These are phyloP conservation scores for Microtus oregoni DNA, from an alignment of 2,113 vertebrate genomes.

Conservation along the genomic window DNA sequence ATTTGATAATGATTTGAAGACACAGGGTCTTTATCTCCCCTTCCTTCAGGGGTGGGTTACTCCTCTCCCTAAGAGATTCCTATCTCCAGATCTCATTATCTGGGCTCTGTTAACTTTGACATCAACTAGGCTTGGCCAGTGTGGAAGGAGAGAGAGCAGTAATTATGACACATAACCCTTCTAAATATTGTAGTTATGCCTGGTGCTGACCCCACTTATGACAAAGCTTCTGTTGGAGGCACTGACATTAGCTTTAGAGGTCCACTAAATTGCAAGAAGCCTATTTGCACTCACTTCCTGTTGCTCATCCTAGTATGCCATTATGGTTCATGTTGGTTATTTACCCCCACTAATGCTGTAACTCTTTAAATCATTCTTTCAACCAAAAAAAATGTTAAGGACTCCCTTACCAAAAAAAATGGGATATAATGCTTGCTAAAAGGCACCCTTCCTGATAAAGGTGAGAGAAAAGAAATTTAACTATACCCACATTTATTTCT, in stretches of 20 bases:
- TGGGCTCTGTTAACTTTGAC: background rate
- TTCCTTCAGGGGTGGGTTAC: background rate
- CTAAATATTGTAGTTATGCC: background rate
- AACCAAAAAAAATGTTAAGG: background rate
- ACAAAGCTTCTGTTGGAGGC: background rate
- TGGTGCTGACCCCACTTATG: background rate
- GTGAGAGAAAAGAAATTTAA: background rate
- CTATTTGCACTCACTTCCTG: background rate
- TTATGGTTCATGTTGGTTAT: background rate
- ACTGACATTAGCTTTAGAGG: background rate
- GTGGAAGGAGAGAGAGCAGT: background rate
- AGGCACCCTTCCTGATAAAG: background rate
- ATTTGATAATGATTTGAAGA: background rate
- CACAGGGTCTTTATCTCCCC: background rate
- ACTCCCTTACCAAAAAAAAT: background rate
- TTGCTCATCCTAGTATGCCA: background rate
- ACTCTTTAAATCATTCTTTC: background rate
- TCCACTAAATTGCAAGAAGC: background rate
- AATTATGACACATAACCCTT: background rate
- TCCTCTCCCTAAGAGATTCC: background rate
- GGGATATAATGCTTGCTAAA: background rate
- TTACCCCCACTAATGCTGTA: background rate
- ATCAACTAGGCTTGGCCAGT: background rate
- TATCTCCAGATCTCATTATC: background rate
- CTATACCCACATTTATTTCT: background rate